phyloP scores from a whole-genome alignment of 1,140 invertebrate genomes.

The Drosophila takahashii region DNA sequence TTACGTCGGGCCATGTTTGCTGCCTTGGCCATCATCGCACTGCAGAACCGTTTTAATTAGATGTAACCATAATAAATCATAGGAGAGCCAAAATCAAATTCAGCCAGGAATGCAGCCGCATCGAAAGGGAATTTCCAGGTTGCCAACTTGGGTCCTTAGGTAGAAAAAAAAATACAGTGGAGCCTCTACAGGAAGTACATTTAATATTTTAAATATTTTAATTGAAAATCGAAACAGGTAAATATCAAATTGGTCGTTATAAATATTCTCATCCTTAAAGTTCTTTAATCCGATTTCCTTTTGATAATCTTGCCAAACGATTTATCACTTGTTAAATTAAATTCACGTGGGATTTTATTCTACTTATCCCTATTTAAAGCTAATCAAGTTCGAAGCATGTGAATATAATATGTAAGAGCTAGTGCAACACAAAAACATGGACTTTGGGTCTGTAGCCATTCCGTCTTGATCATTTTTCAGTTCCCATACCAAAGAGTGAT shows the following conservation, averaged over 20 bases:
- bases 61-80: slow-evolving; percentile 81
- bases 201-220: not conserved
- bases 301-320: not conserved
- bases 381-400: not conserved
- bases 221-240: not conserved
- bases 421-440: slow-evolving; percentile 1
- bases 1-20: slow-evolving; percentile 76
- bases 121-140: slow-evolving; percentile 39
- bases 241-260: no score
- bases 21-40: slow-evolving; percentile 45
- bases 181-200: not conserved
- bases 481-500: slow-evolving; percentile 43
- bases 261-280: not conserved
- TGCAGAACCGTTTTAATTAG: slow-evolving; percentile 80
- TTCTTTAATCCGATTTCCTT: not conserved
- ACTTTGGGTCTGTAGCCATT: not conserved
- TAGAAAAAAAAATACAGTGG: slow-evolving; percentile 1
- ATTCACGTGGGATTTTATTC: not conserved
- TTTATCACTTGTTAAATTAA: not conserved
- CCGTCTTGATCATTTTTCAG: not conserved
- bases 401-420: not conserved
- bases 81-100: slow-evolving; percentile 24
- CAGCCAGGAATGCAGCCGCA: slow-evolving; percentile 26
- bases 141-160: slow-evolving; percentile 18
- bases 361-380: not conserved